A percentile compares a stretch with the other conserved stretches of the same genome.
These are phyloP conservation scores for Ophion ellenae DNA, from an alignment of 2,888 invertebrate species.

Conservation along the genomic window DNA sequence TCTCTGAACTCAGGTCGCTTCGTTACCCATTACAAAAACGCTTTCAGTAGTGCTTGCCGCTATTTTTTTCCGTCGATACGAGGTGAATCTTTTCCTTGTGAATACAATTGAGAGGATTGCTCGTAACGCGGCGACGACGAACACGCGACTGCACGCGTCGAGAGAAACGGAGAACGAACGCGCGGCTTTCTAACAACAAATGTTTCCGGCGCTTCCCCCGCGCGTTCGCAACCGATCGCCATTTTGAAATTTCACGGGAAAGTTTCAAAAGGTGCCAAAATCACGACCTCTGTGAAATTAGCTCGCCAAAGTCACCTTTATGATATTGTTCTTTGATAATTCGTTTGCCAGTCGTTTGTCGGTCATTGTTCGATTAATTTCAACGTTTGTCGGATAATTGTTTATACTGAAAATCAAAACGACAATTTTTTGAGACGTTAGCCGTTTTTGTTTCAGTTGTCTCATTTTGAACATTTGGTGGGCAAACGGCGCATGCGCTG, in stretches of 20 bases:
- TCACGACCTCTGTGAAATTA: no score
- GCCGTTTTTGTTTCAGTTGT: no score
- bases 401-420: no score
- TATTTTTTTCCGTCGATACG: neutral
- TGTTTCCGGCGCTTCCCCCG: constrained; percentile 2
- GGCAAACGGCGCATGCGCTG: no score
- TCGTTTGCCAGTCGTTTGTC: no score
- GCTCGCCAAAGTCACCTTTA: no score
- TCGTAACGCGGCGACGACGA: neutral
- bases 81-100: neutral
- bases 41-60: neutral
- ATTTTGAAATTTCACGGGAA: neutral
- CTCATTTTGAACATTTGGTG: no score
- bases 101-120: neutral
- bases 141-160: neutral
- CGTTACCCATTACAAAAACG: neutral
- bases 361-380: no score
- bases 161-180: constrained; percentile 18
- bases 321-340: no score
- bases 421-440: no score
- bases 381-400: no score
- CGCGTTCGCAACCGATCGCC: constrained; percentile 1
- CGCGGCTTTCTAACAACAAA: constrained; percentile 56
- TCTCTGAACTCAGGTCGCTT: neutral
- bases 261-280: neutral